Evolutionary conservation across 2,113 vertebrate genomes (phyloP), one percentile per base, ranked within the genome.

Genomic region (Emydura subglobosa): DNA sequence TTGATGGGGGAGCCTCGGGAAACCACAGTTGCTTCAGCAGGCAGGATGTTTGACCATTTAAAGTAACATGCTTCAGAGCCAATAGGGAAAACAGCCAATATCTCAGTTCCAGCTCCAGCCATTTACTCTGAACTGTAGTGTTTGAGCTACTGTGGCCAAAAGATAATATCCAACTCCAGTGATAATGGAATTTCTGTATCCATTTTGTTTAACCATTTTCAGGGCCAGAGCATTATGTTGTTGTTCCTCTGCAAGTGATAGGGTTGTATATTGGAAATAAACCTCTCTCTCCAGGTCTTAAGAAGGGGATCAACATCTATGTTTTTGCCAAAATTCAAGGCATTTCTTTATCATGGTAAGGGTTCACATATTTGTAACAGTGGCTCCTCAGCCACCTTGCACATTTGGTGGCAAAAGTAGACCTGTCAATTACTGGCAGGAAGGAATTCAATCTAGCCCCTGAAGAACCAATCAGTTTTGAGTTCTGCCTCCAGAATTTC

Each of bases 111-210:
- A 92, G 53, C 50, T 85, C 79, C 54, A 89, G 53, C 82, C 44
- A 24, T 86, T 95, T 81, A n/a, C 14, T 51, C 47, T 50, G 79
- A 53, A 53, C 50, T 81, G 16, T 81, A 53, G 5, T 50, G 49
- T 27, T 53, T 81, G 49, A 50, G 50, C 27, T 81, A n/a, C 34
- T 92, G 92, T 82, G 92, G 90, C 83, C 92, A 22, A 50, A 95
- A 94, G 87, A 85, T 86, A 91, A 76, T 87, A 89, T 61, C 44
- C 85, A 92, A 79, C 79, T 44, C 85, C 79, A 0, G 39, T 91
- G 96, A 95, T 93, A 95, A 95, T 91, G 87, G 81, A 93, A 82
- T 6, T 96, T 82, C 7, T 92, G 83, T 90, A 81, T 95, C 51
- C n/a, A 81, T 94, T 78, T 31, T 89, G 27, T 59, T 82, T 94